Base-by-base conservation (phyloP, 2,797 vertebrate species). In the Ctenopoma multispine region DNA sequence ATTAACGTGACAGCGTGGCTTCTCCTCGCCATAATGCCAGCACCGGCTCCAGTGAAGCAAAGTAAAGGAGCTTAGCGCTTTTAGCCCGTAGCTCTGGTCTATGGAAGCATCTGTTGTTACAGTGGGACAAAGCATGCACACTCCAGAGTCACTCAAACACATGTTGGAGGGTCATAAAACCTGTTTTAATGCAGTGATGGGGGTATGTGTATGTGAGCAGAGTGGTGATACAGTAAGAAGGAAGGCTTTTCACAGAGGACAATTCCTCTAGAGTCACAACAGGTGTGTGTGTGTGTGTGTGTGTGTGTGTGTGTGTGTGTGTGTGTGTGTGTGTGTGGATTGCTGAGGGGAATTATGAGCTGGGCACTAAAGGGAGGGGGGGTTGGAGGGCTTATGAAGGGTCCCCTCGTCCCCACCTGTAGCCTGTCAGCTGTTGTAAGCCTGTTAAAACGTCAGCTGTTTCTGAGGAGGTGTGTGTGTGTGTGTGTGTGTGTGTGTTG, bases 361-460 rank as follows among this genome's bases (percentile, higher is more conserved):
- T 11, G 58, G 72, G 77, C 68, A 79, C 72, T 81, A 75, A 77
- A 50, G 60, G 77, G 50, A 53, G 75, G 70, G 69, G 43, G 76
- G 44, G 54, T 59, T 55, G 71, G 79, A 73, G 84, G 91, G 80
- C 87, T 94, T 93, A 91, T 92, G 92, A 88, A 91, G 86, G 77
- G 82, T 90, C 87, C 84, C 88, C 92, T 90, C 85, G 89, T 90
- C 87, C 90, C 92, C 94, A 95, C 94, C 94, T 95, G 93, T 93
- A 94, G 92, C 86, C 86, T 90, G 92, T 94, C 94, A 95, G 94
- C 94, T 95, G 94, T 91, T 94, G 86, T 88, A 90, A 92, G 93
- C 87, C 92, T 93, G 90, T 94, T 94, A 92, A 94, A 94, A 90
- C 83, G 90, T 94, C 94, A 95, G 94, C 94, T 95, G 94, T 95